Base-by-base conservation (phyloP, 1,140 invertebrate genomes). In the Euschistus heros region DNA sequence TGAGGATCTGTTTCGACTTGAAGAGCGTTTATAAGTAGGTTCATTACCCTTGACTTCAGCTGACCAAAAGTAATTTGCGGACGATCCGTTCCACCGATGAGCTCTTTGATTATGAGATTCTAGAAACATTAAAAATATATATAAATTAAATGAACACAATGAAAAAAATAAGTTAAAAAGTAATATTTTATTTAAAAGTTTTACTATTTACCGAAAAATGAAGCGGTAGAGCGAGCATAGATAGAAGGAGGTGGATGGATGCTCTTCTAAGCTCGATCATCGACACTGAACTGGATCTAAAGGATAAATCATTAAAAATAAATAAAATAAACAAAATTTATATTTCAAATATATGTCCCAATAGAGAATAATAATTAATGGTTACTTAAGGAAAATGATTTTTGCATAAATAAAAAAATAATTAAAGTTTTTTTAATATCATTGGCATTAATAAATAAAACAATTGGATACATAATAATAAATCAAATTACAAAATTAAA, bases 181-280 rank as follows among this genome's bases (percentile, higher is more conserved):
- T 18, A 33, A 54, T 22, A n/a, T n/a, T n/a, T n/a, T n/a, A n/a
- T n/a, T n/a, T n/a, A 63, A 63, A 63, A 27, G 10, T 50, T 22
- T 33, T 1, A 6, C 1, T 47, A 68, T 68, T 73, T 77, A 87
- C 85, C 77, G 83, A 87, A 74, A 94, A 96, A 78, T 97, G 94
- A 50, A 96, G 78, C 0, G 95, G 94, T 67, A 97, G 80, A 30
- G 89, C 86, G 37, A 97, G 78, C 72, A 97, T 84, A 0, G 94
- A 96, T 59, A 96, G 75, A 17, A 98, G 77, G 22, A 96, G 78
- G 72, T 95, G 89, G 67, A 96, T 94, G 10, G 91, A 91, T 6
- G 94, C 89, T 71, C 91, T 85, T 66, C 94, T 81, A 47, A 98
- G 76, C 72, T 97, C 92, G 17, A 82, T 81, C 74, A 86, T 86